Evolutionary conservation across 2,797 vertebrate species (phyloP).

Genomic region (Tiaroga cobitis): DNA sequence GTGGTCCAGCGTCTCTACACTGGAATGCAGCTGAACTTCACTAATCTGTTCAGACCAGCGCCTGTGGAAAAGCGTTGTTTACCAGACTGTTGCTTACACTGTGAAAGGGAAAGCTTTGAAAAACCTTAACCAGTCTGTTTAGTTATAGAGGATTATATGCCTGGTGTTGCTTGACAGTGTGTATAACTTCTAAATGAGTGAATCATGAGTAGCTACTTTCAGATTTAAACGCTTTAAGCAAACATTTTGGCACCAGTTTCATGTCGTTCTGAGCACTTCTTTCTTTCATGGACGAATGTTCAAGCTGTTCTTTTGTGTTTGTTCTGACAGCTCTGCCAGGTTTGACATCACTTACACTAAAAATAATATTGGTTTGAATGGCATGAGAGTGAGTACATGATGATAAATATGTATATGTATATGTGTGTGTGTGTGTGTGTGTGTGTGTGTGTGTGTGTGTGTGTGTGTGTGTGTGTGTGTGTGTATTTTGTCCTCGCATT

Average conservation of each 20-base stretch:
- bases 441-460: too few relatives aligned
- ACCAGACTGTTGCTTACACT: not conserved
- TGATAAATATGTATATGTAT: too few relatives aligned
- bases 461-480: too few relatives aligned
- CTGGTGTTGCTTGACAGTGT: not conserved
- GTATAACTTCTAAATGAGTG: not conserved
- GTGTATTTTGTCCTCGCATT: too few relatives aligned
- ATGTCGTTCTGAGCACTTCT: not conserved
- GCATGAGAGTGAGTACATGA: not conserved
- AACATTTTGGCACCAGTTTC: not conserved
- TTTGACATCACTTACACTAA: not conserved
- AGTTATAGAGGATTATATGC: not conserved
- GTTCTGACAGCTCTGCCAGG: not conserved
- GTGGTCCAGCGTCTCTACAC: conserved; percentile 1
- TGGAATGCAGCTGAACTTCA: conserved; percentile 42
- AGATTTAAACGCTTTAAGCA: not conserved
- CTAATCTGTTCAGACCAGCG: conserved; percentile 31
- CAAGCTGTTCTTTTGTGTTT: not conserved
- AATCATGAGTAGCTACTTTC: not conserved
- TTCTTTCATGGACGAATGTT: not conserved
- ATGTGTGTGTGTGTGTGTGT: too few relatives aligned
- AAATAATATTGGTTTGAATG: not conserved
- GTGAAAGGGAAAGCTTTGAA: not conserved
- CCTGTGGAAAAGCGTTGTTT: conserved; percentile 9
- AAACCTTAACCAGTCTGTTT: not conserved